A percentile compares a stretch with the other conserved stretches of the same genome.
Conservation (phyloP, 2,888 invertebrate species). For the Leptinotarsa juncta region DNA sequence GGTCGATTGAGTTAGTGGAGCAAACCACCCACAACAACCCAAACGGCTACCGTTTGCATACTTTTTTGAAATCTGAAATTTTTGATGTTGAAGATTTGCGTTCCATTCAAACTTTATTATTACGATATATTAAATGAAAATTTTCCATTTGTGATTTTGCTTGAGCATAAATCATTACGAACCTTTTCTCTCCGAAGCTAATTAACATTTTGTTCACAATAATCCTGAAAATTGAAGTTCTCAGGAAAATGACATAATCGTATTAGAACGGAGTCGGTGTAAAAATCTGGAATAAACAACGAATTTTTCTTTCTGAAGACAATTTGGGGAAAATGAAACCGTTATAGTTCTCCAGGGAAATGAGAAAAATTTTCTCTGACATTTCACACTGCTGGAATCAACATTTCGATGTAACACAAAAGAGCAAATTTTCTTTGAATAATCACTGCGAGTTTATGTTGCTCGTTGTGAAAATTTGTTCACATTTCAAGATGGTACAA, state of each 20-base stretch:
- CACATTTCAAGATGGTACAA: background rate
- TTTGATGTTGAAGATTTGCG: too few species aligned
- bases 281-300: constrained; percentile 1
- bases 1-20: too few species aligned
- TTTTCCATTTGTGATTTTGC: too few species aligned
- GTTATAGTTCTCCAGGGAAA: background rate
- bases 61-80: too few species aligned
- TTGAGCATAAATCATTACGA: background rate
- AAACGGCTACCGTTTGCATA: too few species aligned
- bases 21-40: too few species aligned
- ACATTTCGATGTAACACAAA: constrained; percentile 19
- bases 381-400: background rate
- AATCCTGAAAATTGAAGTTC: background rate
- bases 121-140: too few species aligned
- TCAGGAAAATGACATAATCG: constrained; percentile 1
- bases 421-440: constrained; percentile 24
- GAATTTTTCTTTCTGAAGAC: constrained; percentile 1
- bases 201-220: background rate
- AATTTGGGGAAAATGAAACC: constrained; percentile 9
- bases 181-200: background rate
- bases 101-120: too few species aligned
- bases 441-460: constrained; percentile 17
- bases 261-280: constrained; percentile 1
- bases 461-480: constrained; percentile 1
- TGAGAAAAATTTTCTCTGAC: background rate